These are phyloP conservation scores for Typhlichthys eigenmanni DNA, from an alignment of 2,797 vertebrate species.

Conservation along the genomic window DNA sequence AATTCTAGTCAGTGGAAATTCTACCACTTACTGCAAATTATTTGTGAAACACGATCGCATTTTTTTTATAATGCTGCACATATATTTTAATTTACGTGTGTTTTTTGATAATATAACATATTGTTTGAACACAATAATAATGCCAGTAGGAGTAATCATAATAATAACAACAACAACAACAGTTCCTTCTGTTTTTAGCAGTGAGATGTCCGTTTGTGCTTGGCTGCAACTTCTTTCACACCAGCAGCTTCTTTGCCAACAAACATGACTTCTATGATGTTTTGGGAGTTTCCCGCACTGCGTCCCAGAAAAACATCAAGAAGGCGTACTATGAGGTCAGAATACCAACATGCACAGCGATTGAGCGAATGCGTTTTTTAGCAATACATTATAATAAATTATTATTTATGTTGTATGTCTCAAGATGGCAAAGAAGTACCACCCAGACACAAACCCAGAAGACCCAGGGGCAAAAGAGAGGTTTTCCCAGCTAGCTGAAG, in stretches of 20 bases:
- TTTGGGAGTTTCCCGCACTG: constrained; percentile 83
- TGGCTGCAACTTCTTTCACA: constrained; percentile 73
- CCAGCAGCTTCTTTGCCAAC: constrained; percentile 55
- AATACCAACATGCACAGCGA: not conserved
- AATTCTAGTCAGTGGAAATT: too few relatives aligned
- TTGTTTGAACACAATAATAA: too few relatives aligned
- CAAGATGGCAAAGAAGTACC: constrained; percentile 94
- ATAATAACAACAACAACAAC: too few relatives aligned
- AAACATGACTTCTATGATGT: constrained; percentile 89
- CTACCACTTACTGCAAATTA: too few relatives aligned
- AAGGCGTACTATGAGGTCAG: constrained; percentile 94
- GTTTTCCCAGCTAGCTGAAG: constrained; percentile 92
- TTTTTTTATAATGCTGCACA: too few relatives aligned
- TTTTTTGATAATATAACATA: too few relatives aligned
- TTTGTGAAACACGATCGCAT: too few relatives aligned
- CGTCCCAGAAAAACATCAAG: constrained; percentile 93
- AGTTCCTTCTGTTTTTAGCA: constrained; percentile 51
- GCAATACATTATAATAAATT: too few relatives aligned
- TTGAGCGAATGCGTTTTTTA: too few relatives aligned
- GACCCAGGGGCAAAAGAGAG: constrained; percentile 95
- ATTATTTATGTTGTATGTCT: constrained; percentile 7
- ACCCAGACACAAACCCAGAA: constrained; percentile 93
- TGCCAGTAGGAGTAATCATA: too few relatives aligned
- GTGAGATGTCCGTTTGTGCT: constrained; percentile 39
- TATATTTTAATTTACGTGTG: too few relatives aligned